Percentiles rank a stretch among this genome's conserved stretches.
These are phyloP conservation scores for Chromoteleia sp. DNA, from an alignment of 2,888 invertebrate genomes.

Conservation along the genomic window DNA sequence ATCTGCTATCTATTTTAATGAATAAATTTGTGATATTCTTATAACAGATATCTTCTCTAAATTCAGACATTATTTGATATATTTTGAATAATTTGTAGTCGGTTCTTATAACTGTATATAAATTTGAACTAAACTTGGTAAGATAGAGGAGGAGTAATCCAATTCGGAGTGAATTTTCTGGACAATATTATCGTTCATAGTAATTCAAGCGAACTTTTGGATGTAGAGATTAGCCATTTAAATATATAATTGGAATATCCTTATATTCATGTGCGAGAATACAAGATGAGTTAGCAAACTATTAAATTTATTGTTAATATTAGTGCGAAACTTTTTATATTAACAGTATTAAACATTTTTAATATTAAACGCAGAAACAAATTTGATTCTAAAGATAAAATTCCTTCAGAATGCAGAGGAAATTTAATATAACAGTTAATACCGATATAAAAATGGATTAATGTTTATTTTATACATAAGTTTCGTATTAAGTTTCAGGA, in stretches of 20 bases:
- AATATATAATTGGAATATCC: constrained; percentile 52
- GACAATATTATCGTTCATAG: constrained; percentile 76
- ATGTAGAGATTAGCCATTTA: constrained; percentile 72
- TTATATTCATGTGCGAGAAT: constrained; percentile 41
- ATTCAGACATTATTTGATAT: too few relatives aligned
- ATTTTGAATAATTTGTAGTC: constrained; percentile 24
- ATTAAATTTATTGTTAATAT: constrained; percentile 13
- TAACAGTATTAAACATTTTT: neutral
- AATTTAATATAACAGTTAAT: neutral
- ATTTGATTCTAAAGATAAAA: neutral
- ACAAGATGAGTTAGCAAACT: constrained; percentile 29
- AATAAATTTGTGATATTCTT: too few relatives aligned
- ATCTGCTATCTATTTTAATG: too few relatives aligned
- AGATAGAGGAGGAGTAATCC: constrained; percentile 73
- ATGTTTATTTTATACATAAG: neutral
- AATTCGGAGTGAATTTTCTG: constrained; percentile 72
- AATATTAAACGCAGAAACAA: neutral
- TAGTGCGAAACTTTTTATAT: neutral
- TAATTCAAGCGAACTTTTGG: constrained; percentile 72
- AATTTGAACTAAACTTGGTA: constrained; percentile 55
- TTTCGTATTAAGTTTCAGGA: neutral
- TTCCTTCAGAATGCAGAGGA: neutral
- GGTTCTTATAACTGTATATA: constrained; percentile 45
- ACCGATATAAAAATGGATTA: neutral
- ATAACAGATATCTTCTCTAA: too few relatives aligned